Base-by-base conservation (phyloP, 2,888 invertebrate species). In the Pandemis corylana region DNA sequence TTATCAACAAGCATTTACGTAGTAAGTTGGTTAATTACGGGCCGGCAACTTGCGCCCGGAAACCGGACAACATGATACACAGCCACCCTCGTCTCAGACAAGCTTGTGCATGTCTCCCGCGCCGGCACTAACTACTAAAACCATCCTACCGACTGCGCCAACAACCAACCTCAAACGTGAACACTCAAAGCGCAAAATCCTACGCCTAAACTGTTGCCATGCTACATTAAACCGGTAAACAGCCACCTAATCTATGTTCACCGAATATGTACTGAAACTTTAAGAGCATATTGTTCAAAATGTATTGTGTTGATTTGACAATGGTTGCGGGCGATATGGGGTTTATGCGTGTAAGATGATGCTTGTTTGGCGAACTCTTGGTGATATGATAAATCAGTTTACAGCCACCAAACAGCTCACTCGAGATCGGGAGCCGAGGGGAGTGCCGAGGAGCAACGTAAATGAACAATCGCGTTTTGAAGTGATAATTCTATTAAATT, bases 341-440 rank as follows among this genome's bases (percentile, higher is more conserved):
- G 92, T 93, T 93, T 93, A 93, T 92, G 92, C 89, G 90, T 93
- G 93, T 93, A 93, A 93, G 93, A 94, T 93, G 94, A 94, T 89
- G 94, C 92, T 94, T 93, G 94, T 94, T 94, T 90, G 83, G 86
- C 80, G 87, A 91, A 91, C 89, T 82, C 81, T 89, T 85, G 86
- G 86, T 89, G 93, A 93, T 94, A 93, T 94, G 94, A 94, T 94
- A 94, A 94, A 94, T 94, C 94, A 94, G 93, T 92, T 92, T 90
- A 89, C 85, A 89, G 85, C 85, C 83, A 82, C 87, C 86, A 85
- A 92, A 92, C 90, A 88, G 89, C 93, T 92, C 92, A 91, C 90
- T 93, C 83, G 90, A 86, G 88, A 84, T 59, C 59, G 59, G 28
- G 59, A 59, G 59, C 82, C 82, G 80, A 44, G 13, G 87, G 89